These are phyloP conservation scores for Gobiocypris rarus DNA, from an alignment of 2,113 vertebrate genomes.

Conservation along the genomic window DNA sequence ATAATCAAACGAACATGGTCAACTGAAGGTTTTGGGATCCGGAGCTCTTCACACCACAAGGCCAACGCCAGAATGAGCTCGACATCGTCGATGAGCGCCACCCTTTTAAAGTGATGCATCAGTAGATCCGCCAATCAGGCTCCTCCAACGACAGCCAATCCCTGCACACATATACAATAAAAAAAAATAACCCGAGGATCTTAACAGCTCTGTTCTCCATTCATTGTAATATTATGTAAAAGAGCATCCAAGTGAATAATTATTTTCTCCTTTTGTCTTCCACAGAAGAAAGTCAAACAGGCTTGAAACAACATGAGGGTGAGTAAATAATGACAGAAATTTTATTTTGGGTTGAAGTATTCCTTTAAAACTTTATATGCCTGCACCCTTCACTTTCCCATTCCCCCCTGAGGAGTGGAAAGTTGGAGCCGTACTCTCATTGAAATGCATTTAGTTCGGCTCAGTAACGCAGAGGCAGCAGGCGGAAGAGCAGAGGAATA, in stretches of 20 bases:
- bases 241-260: not conserved
- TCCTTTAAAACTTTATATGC: slow-evolving; percentile 8
- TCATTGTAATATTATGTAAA: not conserved
- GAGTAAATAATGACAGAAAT: slow-evolving; percentile 11
- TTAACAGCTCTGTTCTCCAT: not conserved
- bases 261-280: slow-evolving; percentile 15
- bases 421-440: slow-evolving; percentile 33
- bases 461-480: slow-evolving; percentile 45
- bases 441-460: slow-evolving; percentile 48
- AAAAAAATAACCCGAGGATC: too few species aligned
- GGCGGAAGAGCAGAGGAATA: slow-evolving; percentile 52
- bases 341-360: not conserved
- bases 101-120: too few species aligned
- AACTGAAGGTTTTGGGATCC: too few species aligned
- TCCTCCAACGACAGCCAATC: too few species aligned
- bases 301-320: not conserved
- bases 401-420: slow-evolving; percentile 59
- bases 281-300: not conserved
- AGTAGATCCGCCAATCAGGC: too few species aligned
- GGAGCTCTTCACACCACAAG: too few species aligned
- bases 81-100: too few species aligned
- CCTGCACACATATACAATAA: too few species aligned
- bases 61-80: too few species aligned
- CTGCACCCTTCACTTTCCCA: not conserved
- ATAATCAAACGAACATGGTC: too few species aligned